Base-by-base conservation (phyloP, 2,113 vertebrate genomes). In the Thalassarche chlororhynchos region DNA sequence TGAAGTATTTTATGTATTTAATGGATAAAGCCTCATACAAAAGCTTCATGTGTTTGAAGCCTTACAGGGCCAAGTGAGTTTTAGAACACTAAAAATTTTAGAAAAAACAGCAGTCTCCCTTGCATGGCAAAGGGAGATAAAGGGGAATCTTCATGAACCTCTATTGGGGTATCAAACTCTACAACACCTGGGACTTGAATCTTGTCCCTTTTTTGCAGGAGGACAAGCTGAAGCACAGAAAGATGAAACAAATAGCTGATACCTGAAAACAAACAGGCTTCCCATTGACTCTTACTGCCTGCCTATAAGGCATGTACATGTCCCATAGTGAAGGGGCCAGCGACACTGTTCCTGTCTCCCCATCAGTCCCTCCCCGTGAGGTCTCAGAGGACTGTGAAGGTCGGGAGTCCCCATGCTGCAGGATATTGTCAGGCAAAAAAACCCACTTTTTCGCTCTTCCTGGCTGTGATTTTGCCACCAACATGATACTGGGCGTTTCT, bases 301-400 rank as follows among this genome's bases (percentile, higher is more conserved):
- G 10, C 9, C 24, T 2, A 0, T 46, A 58, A 71, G 8, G 9
- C 28, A 82, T 0, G 0, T 24, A 14, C 4, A 4, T 72, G 5
- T 80, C 14, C 17, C 16, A 8, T 17, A 36, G 4, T 23, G 21
- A 60, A 60, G 31, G 19, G 11, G 31, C 18, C 34, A 55, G 36
- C 25, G 24, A 19, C 8, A 51, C 8, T 61, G 6, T 12, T 58
- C 21, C 25, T 83, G 31, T 17, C 13, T 70, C 28, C 28, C 29
- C 4, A 58, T 68, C 42, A 68, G 31, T 55, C 16, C 10, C 40
- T 49, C 17, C 10, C 7, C 1, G 1, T 60, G 15, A 72, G 21
- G 8, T 52, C 36, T 47, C 2, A 1, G 44, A 74, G 7, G 20
- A 38, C 19, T 76, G 20, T 55, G 47, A 76, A 62, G 7, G 15